Conservation (phyloP, 92 coral and sea anemone species). For the Umimayanthus chanpuru region DNA sequence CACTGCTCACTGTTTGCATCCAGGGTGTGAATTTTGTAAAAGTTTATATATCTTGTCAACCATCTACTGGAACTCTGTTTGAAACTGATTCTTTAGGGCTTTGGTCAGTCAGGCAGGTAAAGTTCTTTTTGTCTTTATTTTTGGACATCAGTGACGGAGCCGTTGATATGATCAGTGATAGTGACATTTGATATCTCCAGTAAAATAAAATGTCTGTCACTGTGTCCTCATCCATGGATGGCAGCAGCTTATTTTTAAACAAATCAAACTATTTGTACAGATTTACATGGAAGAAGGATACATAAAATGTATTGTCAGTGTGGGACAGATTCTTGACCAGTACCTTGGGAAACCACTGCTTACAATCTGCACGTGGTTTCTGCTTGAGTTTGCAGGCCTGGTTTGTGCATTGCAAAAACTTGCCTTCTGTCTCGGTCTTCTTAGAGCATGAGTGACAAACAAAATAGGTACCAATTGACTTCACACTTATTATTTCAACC, state of each 20-base stretch:
- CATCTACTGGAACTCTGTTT: no score
- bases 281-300: neutral
- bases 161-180: neutral
- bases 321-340: neutral
- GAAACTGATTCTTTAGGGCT: neutral
- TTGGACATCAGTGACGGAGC: neutral
- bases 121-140: neutral
- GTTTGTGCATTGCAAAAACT: neutral
- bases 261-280: neutral
- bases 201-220: neutral
- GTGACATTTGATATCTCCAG: neutral
- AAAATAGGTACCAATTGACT: neutral
- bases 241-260: neutral
- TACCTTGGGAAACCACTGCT: neutral
- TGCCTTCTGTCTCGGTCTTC: conserved; percentile 3
- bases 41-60: no score
- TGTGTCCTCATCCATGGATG: neutral
- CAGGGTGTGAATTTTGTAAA: no score
- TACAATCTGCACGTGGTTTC: neutral
- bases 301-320: neutral
- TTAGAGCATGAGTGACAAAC: neutral
- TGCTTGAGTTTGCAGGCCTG: neutral
- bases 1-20: no score
- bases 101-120: neutral
- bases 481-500: neutral